Percentiles rank a stretch among this genome's conserved stretches.
These are phyloP conservation scores for Rhopalosiphum nymphaeae DNA, from an alignment of 2,888 invertebrate genomes.

Conservation along the genomic window DNA sequence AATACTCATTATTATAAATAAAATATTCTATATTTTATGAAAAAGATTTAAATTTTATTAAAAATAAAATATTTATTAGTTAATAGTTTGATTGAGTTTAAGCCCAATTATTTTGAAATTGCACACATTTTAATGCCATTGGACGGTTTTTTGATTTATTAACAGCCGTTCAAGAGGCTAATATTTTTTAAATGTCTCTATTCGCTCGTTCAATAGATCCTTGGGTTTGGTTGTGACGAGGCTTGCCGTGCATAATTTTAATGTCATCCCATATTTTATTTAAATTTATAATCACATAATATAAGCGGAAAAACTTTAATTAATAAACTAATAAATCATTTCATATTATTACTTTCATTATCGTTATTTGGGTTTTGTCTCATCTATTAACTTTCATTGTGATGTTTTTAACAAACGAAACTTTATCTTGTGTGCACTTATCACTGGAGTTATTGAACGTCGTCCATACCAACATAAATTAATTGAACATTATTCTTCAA, in stretches of 20 bases:
- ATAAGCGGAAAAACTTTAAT: not conserved
- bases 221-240: conserved; percentile 46
- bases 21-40: not conserved
- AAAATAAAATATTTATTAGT: too few species aligned
- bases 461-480: too few species aligned
- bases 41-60: not conserved
- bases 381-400: too few species aligned
- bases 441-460: too few species aligned
- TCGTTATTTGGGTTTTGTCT: too few species aligned
- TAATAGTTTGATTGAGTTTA: not conserved
- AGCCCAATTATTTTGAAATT: conserved; percentile 13
- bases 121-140: not conserved
- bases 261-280: conserved; percentile 45
- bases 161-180: conserved; percentile 28
- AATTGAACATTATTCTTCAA: too few species aligned
- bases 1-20: not conserved
- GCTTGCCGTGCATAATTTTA: conserved; percentile 52
- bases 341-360: too few species aligned
- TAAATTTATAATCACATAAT: not conserved
- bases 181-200: conserved; percentile 27
- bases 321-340: too few species aligned
- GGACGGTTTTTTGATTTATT: conserved; percentile 14
- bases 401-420: too few species aligned
- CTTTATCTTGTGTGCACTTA: too few species aligned
- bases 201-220: conserved; percentile 55